Evolutionary conservation across 1,140 invertebrate species (phyloP).

Genomic region (Pseudomyrmex gracilis): DNA sequence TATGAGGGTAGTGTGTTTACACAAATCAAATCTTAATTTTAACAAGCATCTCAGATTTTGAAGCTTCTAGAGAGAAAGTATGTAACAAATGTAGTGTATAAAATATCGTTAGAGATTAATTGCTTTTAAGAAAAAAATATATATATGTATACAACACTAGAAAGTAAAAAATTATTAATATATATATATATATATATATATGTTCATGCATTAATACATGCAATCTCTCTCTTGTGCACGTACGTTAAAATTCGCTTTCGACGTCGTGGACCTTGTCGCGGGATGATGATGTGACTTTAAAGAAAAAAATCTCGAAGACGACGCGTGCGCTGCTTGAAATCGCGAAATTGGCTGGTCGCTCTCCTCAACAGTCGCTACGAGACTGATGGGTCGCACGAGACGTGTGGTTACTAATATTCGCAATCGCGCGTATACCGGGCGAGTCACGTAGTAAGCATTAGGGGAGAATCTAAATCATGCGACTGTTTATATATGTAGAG

Average conservation of each 20-base stretch:
- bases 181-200: background rate
- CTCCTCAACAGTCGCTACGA: slow-evolving; percentile 77
- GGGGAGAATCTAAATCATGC: slow-evolving; percentile 77
- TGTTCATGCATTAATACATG: slow-evolving; percentile 11
- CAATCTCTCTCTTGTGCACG: slow-evolving; percentile 8
- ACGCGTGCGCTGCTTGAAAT: slow-evolving; percentile 36
- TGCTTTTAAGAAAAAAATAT: too few relatives aligned
- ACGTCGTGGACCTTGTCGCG: background rate
- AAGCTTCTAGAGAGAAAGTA: background rate
- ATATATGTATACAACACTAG: background rate
- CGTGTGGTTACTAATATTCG: slow-evolving; percentile 79
- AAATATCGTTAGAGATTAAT: background rate
- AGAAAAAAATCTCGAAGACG: slow-evolving; percentile 6
- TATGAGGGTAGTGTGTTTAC: background rate
- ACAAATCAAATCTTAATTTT: background rate
- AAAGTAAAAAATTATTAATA: slow-evolving; percentile 1
- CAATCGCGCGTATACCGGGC: slow-evolving; percentile 66
- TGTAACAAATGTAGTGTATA: background rate
- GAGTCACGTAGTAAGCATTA: slow-evolving; percentile 59
- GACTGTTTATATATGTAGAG: slow-evolving; percentile 61
- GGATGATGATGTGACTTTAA: too few relatives aligned
- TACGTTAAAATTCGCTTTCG: slow-evolving; percentile 27
- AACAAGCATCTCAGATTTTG: background rate
- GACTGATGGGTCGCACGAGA: slow-evolving; percentile 80
- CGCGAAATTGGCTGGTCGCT: slow-evolving; percentile 73